Percentiles rank a stretch among this genome's conserved stretches.
Conservation (phyloP, 2,797 vertebrate genomes). For the Lindbergichthys nudifrons region DNA sequence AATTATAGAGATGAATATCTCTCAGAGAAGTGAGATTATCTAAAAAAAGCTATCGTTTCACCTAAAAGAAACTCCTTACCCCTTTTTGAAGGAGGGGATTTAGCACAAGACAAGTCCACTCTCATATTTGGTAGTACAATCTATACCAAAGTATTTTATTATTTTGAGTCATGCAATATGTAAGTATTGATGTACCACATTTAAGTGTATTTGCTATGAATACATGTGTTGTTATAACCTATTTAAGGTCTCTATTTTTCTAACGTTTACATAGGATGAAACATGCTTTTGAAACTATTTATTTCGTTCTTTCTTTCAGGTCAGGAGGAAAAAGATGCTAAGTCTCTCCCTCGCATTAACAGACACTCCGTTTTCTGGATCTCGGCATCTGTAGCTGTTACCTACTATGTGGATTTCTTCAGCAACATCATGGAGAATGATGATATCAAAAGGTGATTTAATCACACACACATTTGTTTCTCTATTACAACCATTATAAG, state of each 20-base stretch:
- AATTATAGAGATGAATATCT: slow-evolving; percentile 74
- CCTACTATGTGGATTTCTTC: slow-evolving; percentile 94
- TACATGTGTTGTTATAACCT: neutral
- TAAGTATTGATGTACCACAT: no score
- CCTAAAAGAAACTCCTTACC: slow-evolving; percentile 52
- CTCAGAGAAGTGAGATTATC: slow-evolving; percentile 63
- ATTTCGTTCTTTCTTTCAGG: slow-evolving; percentile 66
- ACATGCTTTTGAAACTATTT: neutral
- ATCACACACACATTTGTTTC: neutral
- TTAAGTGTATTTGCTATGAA: neutral
- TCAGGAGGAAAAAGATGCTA: slow-evolving; percentile 85
- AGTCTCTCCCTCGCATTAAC: slow-evolving; percentile 90
- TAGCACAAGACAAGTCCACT: slow-evolving; percentile 29
- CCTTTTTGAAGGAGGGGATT: slow-evolving; percentile 21
- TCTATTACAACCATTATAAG: neutral
- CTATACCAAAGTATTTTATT: neutral
- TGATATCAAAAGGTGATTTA: slow-evolving; percentile 88
- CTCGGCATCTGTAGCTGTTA: slow-evolving; percentile 88
- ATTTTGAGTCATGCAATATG: neutral
- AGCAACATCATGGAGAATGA: slow-evolving; percentile 85
- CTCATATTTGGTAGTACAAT: slow-evolving; percentile 45
- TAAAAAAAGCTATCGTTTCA: slow-evolving; percentile 56
- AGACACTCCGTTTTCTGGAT: slow-evolving; percentile 97
- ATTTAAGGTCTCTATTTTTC: neutral
- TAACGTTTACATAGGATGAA: accelerated